Conservation (phyloP, 23 tunicate genomes). For the Trididemnum clinides region DNA sequence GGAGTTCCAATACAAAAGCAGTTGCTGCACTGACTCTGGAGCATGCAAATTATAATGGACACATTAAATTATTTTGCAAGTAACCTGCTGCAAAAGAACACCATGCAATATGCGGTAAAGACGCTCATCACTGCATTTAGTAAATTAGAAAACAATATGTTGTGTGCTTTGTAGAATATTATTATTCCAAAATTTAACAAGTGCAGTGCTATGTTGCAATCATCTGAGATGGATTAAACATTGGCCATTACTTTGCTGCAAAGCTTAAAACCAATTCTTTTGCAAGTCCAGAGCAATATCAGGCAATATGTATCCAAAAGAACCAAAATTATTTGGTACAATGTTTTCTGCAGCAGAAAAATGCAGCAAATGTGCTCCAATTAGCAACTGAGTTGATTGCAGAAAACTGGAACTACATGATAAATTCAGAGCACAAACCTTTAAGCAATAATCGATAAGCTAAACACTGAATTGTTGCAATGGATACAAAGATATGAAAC, state of each 20-base stretch:
- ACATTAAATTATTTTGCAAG: background rate
- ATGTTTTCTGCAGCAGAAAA: background rate
- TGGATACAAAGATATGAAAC: too few species aligned
- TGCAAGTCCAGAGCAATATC: background rate
- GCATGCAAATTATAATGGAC: too few species aligned
- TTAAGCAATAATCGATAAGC: conserved; percentile 7
- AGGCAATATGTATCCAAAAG: background rate
- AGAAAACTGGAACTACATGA: background rate
- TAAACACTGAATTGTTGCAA: background rate
- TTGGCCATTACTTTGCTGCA: background rate
- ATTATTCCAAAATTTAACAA: background rate
- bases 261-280: background rate
- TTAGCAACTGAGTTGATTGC: background rate
- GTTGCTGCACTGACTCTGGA: too few species aligned
- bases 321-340: background rate
- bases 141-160: too few species aligned
- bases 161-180: background rate
- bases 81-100: background rate
- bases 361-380: background rate
- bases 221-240: background rate
- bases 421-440: conserved; percentile 4
- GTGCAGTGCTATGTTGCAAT: background rate
- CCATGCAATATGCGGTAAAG: too few species aligned
- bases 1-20: too few species aligned
- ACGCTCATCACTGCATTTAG: too few species aligned